Percentiles rank a stretch among this genome's conserved stretches.
Evolutionary conservation across 2,888 invertebrate genomes (phyloP).

Genomic region (Netelia fuscicornis): DNA sequence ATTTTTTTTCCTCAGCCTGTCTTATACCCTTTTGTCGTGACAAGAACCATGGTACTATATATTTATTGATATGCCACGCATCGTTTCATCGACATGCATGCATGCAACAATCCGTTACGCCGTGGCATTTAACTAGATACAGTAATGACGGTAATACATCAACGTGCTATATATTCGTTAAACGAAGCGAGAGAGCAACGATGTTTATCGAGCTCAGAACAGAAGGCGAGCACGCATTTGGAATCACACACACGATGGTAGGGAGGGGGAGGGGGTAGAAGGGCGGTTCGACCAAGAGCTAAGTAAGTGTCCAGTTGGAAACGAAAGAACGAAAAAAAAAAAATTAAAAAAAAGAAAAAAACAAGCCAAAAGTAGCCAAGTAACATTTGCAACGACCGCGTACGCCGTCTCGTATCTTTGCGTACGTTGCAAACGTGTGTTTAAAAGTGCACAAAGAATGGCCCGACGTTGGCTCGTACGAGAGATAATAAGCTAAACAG

Average conservation of each 20-base stretch:
- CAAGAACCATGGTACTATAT: background rate
- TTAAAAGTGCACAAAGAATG: constrained; percentile 14
- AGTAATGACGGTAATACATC: constrained; percentile 24
- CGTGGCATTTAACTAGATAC: constrained; percentile 9
- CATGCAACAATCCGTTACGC: constrained; percentile 42
- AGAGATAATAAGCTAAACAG: constrained; percentile 31
- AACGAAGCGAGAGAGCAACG: constrained; percentile 47
- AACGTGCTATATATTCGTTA: constrained; percentile 23
- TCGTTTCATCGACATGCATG: constrained; percentile 29
- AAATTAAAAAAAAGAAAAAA: background rate
- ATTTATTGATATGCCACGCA: constrained; percentile 23
- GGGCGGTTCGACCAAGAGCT: constrained; percentile 31
- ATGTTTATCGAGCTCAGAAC: constrained; percentile 42
- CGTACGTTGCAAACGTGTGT: constrained; percentile 6
- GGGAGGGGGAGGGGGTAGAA: too few species aligned
- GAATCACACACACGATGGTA: constrained; percentile 6
- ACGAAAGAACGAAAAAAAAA: constrained; percentile 1
- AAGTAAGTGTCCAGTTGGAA: constrained; percentile 39
- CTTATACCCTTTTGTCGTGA: background rate
- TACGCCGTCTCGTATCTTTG: constrained; percentile 10
- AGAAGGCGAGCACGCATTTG: constrained; percentile 22
- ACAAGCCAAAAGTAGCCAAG: constrained; percentile 3
- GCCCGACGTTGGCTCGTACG: background rate
- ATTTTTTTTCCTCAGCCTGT: background rate
- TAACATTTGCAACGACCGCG: background rate